Base-by-base conservation (phyloP, 2,888 invertebrate genomes). In the Ypsolopha sequella region DNA sequence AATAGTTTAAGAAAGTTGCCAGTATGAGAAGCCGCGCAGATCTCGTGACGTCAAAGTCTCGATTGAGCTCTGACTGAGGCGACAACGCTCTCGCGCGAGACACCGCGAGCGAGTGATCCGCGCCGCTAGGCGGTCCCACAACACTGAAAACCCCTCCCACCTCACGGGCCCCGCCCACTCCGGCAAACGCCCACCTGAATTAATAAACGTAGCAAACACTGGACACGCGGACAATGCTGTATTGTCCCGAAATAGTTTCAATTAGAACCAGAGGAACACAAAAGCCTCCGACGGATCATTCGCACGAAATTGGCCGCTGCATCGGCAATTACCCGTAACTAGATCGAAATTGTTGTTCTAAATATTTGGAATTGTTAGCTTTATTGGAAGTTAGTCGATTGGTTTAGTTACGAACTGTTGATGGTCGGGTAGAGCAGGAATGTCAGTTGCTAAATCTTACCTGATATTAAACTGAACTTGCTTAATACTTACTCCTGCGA, bases 191-290 rank as follows among this genome's bases (percentile, higher is more conserved):
- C 85, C 72, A 72, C 68, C 75, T 84, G 84, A 82, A 86, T 86
- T 85, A 86, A 84, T 84, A 82, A 82, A 84, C 78, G 80, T 76
- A 70, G 82, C 84, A 85, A 86, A 85, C 85, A 85, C 68, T 66
- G 85, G 84, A 84, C 84, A 84, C 80, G 82, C 82, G 82, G 82
- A 84, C 85, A 85, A 85, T 84, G 73, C 79, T 59, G 70, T 79
- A 80, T 85, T 85, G 86, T 86, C 81, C 80, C 84, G 77, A 84
- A 86, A 86, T 84, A 84, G 86, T 86, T 86, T 85, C 85, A 84
- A 85, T 86, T 85, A 84, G 84, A 81, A 80, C 71, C 79, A 76
- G 48, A 72, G 76, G 65, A 75, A 73, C 74, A 82, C 81, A 84
- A 82, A 80, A 81, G 82, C 75, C 58, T 65, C 69, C 70, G 66